A percentile compares a stretch with the other conserved stretches of the same genome.
phyloP scores from a whole-genome alignment of 2,797 vertebrate genomes.

The Schizothorax lantsangensis region DNA sequence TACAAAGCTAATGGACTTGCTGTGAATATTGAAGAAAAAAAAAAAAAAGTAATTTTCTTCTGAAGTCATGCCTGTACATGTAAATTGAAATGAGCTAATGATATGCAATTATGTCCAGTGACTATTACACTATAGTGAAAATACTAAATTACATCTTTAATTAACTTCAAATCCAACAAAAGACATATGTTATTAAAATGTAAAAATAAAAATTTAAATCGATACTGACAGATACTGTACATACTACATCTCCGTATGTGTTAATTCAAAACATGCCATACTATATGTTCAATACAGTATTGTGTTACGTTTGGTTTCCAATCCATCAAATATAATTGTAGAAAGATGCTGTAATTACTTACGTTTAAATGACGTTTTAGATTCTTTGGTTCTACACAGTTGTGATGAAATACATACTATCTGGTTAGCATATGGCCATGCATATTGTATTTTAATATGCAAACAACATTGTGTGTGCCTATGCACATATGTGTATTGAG shows the following conservation, averaged over 20 bases:
- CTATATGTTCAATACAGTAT: not conserved
- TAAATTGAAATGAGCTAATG: not conserved
- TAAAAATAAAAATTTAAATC: not conserved
- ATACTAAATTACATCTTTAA: not conserved
- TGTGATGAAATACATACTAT: not conserved
- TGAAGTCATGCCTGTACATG: not conserved
- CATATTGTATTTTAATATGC: slow-evolving; percentile 24
- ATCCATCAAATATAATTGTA: not conserved
- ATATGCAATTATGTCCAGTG: not conserved
- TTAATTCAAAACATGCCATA: not conserved
- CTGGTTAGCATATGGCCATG: slow-evolving; percentile 1
- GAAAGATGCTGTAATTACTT: not conserved
- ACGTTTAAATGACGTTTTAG: not conserved
- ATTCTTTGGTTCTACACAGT: not conserved
- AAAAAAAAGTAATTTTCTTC: not conserved
- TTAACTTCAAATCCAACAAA: not conserved
- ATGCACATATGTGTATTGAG: slow-evolving; percentile 36
- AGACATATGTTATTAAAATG: not conserved
- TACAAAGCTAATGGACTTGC: not conserved
- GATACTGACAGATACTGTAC: not conserved
- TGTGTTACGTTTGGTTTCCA: not conserved
- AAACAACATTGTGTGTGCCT: not conserved
- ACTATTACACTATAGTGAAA: not conserved
- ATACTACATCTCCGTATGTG: not conserved
- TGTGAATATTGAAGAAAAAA: not conserved